These are phyloP conservation scores for Coracopsis vasa DNA, from an alignment of 2,113 vertebrate species.

Conservation along the genomic window DNA sequence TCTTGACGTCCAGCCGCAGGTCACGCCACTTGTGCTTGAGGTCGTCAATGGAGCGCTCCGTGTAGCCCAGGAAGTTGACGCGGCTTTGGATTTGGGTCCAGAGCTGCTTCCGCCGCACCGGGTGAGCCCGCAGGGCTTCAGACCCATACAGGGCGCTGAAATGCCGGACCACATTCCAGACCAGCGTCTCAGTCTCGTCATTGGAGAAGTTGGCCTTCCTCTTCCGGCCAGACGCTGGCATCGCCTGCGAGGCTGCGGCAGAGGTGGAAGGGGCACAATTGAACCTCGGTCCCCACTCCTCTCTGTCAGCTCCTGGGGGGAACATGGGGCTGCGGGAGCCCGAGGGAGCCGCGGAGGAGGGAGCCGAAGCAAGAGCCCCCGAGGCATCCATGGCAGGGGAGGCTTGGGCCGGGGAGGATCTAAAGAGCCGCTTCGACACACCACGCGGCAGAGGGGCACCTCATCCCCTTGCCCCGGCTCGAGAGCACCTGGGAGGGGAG, in stretches of 20 bases:
- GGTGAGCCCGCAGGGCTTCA: constrained; percentile 71
- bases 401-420: constrained; percentile 37
- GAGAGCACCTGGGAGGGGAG: constrained; percentile 55
- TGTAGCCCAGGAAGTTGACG: constrained; percentile 74
- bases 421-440: constrained; percentile 41
- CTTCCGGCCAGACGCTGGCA: constrained; percentile 27
- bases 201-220: constrained; percentile 73
- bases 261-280: constrained; percentile 69
- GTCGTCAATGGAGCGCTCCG: constrained; percentile 73
- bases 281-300: constrained; percentile 66
- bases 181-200: constrained; percentile 73
- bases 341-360: constrained; percentile 48
- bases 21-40: constrained; percentile 77
- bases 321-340: constrained; percentile 62
- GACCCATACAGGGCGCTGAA: constrained; percentile 73
- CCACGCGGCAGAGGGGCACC: constrained; percentile 33
- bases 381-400: constrained; percentile 47
- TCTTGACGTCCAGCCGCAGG: constrained; percentile 66
- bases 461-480: constrained; percentile 52
- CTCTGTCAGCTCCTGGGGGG: constrained; percentile 57
- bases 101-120: constrained; percentile 56
- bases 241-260: constrained; percentile 50
- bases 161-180: constrained; percentile 72
- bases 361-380: constrained; percentile 52
- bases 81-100: constrained; percentile 64